Conservation (phyloP, 2,797 vertebrate species). For the Epinephelus malabaricus region DNA sequence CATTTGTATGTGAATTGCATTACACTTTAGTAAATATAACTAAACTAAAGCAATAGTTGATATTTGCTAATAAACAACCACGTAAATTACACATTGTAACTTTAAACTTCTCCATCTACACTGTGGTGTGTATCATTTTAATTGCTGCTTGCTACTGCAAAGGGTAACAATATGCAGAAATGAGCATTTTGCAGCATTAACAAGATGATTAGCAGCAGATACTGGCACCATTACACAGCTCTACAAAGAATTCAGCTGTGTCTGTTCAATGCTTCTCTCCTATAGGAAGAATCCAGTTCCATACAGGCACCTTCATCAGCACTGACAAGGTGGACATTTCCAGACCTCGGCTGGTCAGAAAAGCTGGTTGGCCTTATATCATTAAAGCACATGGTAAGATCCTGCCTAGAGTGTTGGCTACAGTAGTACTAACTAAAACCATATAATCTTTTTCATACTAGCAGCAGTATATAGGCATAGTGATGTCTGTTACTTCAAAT, state of each 20-base stretch:
- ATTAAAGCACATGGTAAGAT: constrained; percentile 76
- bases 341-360: constrained; percentile 17
- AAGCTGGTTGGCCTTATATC: constrained; percentile 15
- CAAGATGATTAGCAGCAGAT: background rate
- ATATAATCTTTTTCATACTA: background rate
- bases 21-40: too few species aligned
- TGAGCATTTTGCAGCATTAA: background rate
- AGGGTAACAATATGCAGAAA: background rate
- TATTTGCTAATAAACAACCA: too few species aligned
- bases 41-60: too few species aligned
- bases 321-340: constrained; percentile 59
- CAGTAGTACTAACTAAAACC: background rate
- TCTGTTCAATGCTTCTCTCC: background rate
- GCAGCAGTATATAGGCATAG: background rate
- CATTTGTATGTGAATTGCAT: too few species aligned
- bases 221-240: background rate
- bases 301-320: constrained; percentile 62
- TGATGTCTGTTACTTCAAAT: background rate
- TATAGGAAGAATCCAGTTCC: constrained; percentile 79
- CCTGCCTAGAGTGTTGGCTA: background rate
- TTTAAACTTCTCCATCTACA: background rate
- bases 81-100: too few species aligned
- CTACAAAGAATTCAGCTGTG: background rate
- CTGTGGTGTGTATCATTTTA: background rate
- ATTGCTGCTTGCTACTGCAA: background rate